Base-by-base conservation (phyloP, 2,888 invertebrate genomes). In the Andrena flavipes region DNA sequence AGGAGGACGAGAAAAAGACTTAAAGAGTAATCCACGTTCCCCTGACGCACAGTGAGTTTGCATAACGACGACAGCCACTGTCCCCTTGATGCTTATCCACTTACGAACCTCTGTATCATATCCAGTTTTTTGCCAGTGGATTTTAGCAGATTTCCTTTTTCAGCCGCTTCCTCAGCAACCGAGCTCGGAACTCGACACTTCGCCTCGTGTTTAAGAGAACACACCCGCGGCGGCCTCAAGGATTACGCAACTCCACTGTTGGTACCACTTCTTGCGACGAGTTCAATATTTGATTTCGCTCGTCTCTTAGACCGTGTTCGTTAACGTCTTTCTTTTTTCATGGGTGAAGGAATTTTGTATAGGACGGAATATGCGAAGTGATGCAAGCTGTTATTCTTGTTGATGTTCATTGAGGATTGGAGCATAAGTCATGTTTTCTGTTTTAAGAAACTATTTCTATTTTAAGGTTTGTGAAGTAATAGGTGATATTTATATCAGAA, bases 61-160 rank as follows among this genome's bases (percentile, higher is more conserved):
- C 82, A 76, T 82, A 82, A 82, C 82, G 82, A 62, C 69, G 63
- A 64, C 71, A 59, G 51, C 16, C 76, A 48, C 42, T 48, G 64
- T 69, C 69, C 64, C 26, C 72, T 56, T 29, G 60, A 67, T 82
- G 76, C 72, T 83, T 82, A 82, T 76, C 82, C 72, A 72, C 82
- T 82, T 76, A 76, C 56, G 65, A 56, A 56, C 23, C 60, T 73
- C 49, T 63, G 64, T 76, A 76, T 76, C 76, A 35, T 69, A 60
- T 60, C 33, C 71, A 20, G 51, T 82, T 82, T 76, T 82, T 69
- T 59, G 26, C 23, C 16, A 26, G 59, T 26, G 60, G 29, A 82
- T 72, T 82, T 71, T 73, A 51, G 29, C 30, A 20, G 49, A 62
- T 56, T 35, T 51, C 62, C 63, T 59, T 81, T 56, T 65, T 72